phyloP scores from a whole-genome alignment of 2,113 vertebrate genomes.

The Pelecanoides urinatrix region DNA sequence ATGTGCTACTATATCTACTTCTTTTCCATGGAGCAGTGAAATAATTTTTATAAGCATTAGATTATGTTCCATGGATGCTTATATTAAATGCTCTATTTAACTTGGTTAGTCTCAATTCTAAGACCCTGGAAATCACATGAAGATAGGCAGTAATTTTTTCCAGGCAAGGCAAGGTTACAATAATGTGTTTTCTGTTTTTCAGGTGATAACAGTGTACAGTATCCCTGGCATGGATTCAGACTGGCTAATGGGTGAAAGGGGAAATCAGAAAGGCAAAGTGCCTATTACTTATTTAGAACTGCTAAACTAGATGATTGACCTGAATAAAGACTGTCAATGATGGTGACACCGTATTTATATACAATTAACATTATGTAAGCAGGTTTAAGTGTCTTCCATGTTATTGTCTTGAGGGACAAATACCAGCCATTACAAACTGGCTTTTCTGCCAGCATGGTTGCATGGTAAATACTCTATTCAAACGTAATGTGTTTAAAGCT shows the following conservation, averaged over 20 bases:
- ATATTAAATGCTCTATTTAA: neutral
- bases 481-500: constrained; percentile 72
- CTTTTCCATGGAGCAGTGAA: neutral
- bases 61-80: neutral
- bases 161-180: neutral
- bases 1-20: neutral
- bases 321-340: constrained; percentile 62
- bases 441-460: constrained; percentile 72
- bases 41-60: neutral
- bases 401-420: constrained; percentile 74
- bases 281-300: constrained; percentile 99
- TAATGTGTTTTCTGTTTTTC: constrained; percentile 48
- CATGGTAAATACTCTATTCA: constrained; percentile 75
- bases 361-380: constrained; percentile 76
- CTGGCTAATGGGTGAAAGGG: constrained; percentile 97
- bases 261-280: constrained; percentile 96
- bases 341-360: constrained; percentile 83
- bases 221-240: constrained; percentile 95
- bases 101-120: neutral
- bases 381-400: constrained; percentile 79
- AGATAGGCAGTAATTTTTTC: neutral
- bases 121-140: neutral
- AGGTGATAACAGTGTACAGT: constrained; percentile 95
- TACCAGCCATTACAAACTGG: constrained; percentile 69
- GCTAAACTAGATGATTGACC: constrained; percentile 84